phyloP scores from a whole-genome alignment of 2,797 vertebrate species.

The Sus cebifrons region DNA sequence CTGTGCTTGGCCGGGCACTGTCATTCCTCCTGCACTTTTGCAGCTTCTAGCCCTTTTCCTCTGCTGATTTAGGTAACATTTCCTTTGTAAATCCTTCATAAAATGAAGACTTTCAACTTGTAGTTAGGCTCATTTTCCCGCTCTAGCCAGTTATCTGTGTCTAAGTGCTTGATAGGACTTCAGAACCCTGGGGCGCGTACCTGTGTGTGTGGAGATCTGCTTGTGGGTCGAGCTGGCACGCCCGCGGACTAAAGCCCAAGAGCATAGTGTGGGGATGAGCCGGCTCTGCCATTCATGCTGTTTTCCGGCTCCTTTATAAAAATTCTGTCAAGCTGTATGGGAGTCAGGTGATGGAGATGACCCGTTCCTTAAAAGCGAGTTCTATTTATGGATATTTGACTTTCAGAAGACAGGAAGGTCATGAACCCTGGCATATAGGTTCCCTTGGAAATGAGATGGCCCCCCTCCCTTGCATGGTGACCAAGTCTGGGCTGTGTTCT shows the following conservation, averaged over 20 bases:
- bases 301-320: not conserved
- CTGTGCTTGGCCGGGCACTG: not conserved
- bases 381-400: not conserved
- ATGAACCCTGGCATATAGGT: not conserved
- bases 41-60: not conserved
- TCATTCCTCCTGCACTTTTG: not conserved
- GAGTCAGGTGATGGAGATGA: too few relatives aligned
- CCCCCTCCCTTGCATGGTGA: not conserved
- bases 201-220: rapidly evolving
- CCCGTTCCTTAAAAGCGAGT: not conserved
- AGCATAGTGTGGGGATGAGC: not conserved
- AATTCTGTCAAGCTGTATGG: not conserved
- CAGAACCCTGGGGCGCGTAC: not conserved
- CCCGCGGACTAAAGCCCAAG: not conserved
- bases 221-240: not conserved
- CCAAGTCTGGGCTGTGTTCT: not conserved
- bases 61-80: not conserved
- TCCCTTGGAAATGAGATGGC: not conserved
- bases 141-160: not conserved
- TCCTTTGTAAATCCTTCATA: not conserved
- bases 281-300: not conserved
- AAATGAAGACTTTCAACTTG: not conserved
- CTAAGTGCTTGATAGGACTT: not conserved
- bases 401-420: not conserved
- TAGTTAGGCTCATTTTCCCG: not conserved